A percentile compares a stretch with the other conserved stretches of the same genome.
These are phyloP conservation scores for Epinephelus cyanopodus DNA, from an alignment of 2,113 vertebrate genomes.

Conservation along the genomic window DNA sequence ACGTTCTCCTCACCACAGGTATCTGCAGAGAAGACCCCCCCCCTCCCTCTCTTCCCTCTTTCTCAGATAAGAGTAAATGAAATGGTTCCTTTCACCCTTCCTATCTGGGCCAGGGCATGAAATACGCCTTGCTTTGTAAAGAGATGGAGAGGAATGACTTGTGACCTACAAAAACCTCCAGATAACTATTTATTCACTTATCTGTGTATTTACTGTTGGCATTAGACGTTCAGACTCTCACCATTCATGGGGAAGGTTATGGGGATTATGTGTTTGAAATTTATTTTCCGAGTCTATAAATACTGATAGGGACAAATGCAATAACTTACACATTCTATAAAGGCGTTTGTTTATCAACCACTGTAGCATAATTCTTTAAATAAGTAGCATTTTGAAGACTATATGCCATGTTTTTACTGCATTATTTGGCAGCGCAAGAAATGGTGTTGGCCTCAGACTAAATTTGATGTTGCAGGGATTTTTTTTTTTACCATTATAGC, in stretches of 20 bases:
- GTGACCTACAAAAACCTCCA: constrained; percentile 79
- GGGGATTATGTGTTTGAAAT: constrained; percentile 77
- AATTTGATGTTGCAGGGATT: neutral
- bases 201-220: constrained; percentile 81
- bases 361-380: constrained; percentile 51
- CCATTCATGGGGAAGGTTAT: constrained; percentile 61
- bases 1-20: constrained; percentile 68
- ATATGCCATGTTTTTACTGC: constrained; percentile 6
- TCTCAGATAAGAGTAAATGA: constrained; percentile 83
- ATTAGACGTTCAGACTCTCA: constrained; percentile 72
- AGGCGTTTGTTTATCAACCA: constrained; percentile 70
- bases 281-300: constrained; percentile 70
- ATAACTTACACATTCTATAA: constrained; percentile 56
- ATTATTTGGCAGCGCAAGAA: neutral
- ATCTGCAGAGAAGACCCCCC: constrained; percentile 63
- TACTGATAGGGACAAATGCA: constrained; percentile 61
- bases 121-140: constrained; percentile 81
- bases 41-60: constrained; percentile 20
- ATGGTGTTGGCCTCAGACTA: neutral
- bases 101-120: constrained; percentile 80
- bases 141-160: constrained; percentile 81
- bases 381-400: constrained; percentile 36
- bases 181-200: constrained; percentile 85
- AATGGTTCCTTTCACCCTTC: constrained; percentile 81
- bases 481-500: neutral